phyloP scores from a whole-genome alignment of 2,797 vertebrate species.

The Rhynchotus rufescens region DNA sequence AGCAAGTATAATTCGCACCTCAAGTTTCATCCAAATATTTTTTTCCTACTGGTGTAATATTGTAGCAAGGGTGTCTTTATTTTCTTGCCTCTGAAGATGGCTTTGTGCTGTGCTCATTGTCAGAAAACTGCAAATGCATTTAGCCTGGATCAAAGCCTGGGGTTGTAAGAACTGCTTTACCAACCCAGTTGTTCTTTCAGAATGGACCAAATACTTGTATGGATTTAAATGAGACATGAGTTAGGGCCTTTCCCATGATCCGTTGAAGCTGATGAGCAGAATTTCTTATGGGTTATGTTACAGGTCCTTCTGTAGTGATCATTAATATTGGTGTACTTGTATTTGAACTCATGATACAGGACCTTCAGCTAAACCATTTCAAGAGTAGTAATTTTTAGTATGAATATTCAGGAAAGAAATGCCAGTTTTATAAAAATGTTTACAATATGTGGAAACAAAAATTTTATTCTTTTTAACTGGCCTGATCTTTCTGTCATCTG shows the following conservation, averaged over 20 bases:
- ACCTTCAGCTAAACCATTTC: background rate
- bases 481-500: background rate
- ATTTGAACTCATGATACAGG: background rate
- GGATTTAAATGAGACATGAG: background rate
- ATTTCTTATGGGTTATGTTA: background rate
- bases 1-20: conserved; percentile 34
- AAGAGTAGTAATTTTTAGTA: background rate
- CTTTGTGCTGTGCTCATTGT: conserved; percentile 9
- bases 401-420: conserved; percentile 9
- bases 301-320: background rate
- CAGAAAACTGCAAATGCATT: conserved; percentile 32
- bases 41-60: conserved; percentile 21
- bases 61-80: conserved; percentile 19
- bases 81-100: conserved; percentile 47
- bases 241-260: background rate
- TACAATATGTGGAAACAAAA: background rate
- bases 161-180: conserved; percentile 25
- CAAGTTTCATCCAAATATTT: conserved; percentile 51
- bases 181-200: conserved; percentile 19
- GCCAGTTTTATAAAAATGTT: background rate
- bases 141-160: conserved; percentile 6
- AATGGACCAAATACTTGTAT: conserved; percentile 43
- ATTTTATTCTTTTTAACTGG: background rate
- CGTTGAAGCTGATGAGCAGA: background rate
- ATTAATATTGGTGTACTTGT: background rate